A percentile compares a stretch with the other conserved stretches of the same genome.
These are phyloP conservation scores for Coecobrya sp. DNA, from an alignment of 2,888 invertebrate genomes.

Conservation along the genomic window DNA sequence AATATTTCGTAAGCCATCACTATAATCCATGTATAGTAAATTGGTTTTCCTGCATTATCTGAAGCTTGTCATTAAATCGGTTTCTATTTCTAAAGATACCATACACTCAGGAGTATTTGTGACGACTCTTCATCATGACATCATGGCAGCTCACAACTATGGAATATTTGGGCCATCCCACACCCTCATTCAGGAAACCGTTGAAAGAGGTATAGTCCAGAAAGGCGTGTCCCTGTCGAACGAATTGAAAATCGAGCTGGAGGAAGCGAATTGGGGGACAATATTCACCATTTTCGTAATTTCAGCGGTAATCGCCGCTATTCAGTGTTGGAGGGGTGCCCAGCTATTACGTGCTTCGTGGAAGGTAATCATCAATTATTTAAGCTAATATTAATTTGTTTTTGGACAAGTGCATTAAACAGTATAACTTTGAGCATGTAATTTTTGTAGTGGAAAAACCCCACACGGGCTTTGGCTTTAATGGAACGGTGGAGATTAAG, in stretches of 20 bases:
- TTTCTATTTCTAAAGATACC: not conserved
- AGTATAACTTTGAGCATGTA: not conserved
- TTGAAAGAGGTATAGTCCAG: not conserved
- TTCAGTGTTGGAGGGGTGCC: conserved; percentile 29
- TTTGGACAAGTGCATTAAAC: too few relatives aligned
- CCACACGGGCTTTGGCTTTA: not conserved
- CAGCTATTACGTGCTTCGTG: conserved; percentile 21
- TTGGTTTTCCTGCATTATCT: not conserved
- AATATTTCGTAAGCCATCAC: conserved; percentile 8
- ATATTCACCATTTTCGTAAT: not conserved
- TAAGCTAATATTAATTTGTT: too few relatives aligned
- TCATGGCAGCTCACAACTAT: not conserved
- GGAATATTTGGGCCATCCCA: not conserved
- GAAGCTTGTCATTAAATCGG: too few relatives aligned
- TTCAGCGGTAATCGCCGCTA: not conserved
- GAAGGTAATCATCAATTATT: too few relatives aligned
- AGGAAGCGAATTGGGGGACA: conserved; percentile 33
- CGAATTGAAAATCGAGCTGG: not conserved
- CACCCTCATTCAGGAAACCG: not conserved
- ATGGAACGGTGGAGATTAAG: not conserved
- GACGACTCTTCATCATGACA: conserved; percentile 7
- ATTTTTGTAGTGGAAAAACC: conserved; percentile 23
- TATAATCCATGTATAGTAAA: too few relatives aligned
- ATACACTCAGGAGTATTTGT: not conserved
- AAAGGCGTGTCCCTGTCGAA: not conserved